Evolutionary conservation across 2,888 invertebrate genomes (phyloP), one percentile per base, ranked within the genome.

Genomic region (Taphrorychus bicolor): DNA sequence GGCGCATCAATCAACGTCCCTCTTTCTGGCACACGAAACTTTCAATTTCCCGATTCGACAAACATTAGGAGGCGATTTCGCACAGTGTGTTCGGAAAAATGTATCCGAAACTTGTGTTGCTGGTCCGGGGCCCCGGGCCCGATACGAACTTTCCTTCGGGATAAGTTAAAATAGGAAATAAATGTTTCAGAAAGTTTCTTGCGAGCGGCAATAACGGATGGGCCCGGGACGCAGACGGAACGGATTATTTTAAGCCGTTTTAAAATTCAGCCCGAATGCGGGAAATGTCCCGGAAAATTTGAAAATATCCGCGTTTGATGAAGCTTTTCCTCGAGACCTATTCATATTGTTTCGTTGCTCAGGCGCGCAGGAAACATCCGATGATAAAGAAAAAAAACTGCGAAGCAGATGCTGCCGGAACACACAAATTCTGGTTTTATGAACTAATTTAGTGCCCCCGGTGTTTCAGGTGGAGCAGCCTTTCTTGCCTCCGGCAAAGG

Each of bases 41-140:
- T 80, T 80, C 80, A 80, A 80, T 80, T 80, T 79, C 78, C 78
- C 77, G 77, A 77, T 75, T 78, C 78, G 77, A 74, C 75, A 77
- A 78, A 79, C 78, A 78, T 78, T 79, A 78, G 78, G 78, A 78
- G 78, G 77, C 78, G 78, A 79, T 79, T 76, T 75, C 74, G 73
- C 14, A 11, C 24, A 41, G 41, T 24, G 14, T 48, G 40, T 45
- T 49, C 18, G 49, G 18, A 16, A 61, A 61, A 21, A 53, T 61
- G 22, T 53, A 40, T 16, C 14, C 21, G 17, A 57, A 57, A 49
- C 16, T 22, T 48, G 48, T 48, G 17, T 18, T 18, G 48, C 16
- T 48, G 48, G 17, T 17, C 48, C 18, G 14, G 2, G 32, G 32
- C 32, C 17, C 17, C 3, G 45, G 21, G 51, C 59, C 53, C 56